Conservation (phyloP, 2,113 vertebrate species). For the Plestiodon gilberti region DNA sequence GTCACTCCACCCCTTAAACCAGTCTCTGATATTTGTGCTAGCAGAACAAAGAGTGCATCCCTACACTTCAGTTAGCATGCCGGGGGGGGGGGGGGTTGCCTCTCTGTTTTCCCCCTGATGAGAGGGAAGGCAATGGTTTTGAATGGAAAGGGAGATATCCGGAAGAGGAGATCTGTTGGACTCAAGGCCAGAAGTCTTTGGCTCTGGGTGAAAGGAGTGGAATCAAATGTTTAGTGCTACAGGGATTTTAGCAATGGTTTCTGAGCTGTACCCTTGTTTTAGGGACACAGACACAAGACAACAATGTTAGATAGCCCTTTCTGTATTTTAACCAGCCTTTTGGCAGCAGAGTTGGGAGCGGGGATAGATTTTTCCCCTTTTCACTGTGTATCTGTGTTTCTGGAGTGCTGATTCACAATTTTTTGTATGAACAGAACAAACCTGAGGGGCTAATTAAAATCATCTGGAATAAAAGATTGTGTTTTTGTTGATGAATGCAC, state of each 20-base stretch:
- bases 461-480: not conserved
- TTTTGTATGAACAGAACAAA: not conserved
- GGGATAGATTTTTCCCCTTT: not conserved
- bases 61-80: not conserved
- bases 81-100: not conserved
- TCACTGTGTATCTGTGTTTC: not conserved
- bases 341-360: not conserved
- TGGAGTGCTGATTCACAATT: not conserved
- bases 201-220: not conserved
- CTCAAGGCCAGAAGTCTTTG: not conserved
- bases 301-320: not conserved
- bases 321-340: not conserved
- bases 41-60: not conserved
- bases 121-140: not conserved
- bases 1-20: not conserved
- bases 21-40: not conserved
- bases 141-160: not conserved
- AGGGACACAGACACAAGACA: not conserved
- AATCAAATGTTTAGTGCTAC: not conserved
- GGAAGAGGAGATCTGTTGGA: not conserved
- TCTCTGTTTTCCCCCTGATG: not conserved
- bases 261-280: not conserved
- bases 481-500: not conserved
- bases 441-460: not conserved
- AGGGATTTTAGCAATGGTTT: not conserved